Conservation (phyloP, 2,888 invertebrate species). For the Crematogaster levior region DNA sequence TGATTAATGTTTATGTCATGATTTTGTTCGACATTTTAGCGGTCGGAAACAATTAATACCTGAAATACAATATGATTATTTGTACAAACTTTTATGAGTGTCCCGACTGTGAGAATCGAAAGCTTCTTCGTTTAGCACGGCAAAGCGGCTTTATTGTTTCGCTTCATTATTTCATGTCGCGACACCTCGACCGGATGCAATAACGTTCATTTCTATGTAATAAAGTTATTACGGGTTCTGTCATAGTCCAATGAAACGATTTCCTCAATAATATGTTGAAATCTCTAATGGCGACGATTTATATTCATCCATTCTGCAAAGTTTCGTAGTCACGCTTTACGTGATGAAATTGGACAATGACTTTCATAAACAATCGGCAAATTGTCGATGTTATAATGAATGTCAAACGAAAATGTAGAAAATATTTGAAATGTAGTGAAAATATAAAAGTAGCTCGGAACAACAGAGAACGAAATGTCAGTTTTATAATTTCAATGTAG, state of each 20-base stretch:
- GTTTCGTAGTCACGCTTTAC: background rate
- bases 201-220: conserved; percentile 51
- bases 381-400: conserved; percentile 7
- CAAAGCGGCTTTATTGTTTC: conserved; percentile 10
- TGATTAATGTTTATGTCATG: background rate
- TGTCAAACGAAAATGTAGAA: background rate
- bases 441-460: background rate
- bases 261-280: conserved; percentile 46
- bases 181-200: conserved; percentile 41
- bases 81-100: background rate
- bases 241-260: conserved; percentile 35
- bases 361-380: conserved; percentile 7
- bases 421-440: background rate
- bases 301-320: conserved; percentile 9
- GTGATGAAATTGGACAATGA: conserved; percentile 17
- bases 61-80: background rate
- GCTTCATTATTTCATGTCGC: conserved; percentile 45
- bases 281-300: conserved; percentile 32
- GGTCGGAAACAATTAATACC: background rate
- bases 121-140: background rate
- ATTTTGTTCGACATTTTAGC: background rate
- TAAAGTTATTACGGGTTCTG: conserved; percentile 44
- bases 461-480: background rate
- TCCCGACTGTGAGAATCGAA: background rate
- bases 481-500: background rate